phyloP scores from a whole-genome alignment of 2,113 vertebrate species.

The Fukomys damarensis region DNA sequence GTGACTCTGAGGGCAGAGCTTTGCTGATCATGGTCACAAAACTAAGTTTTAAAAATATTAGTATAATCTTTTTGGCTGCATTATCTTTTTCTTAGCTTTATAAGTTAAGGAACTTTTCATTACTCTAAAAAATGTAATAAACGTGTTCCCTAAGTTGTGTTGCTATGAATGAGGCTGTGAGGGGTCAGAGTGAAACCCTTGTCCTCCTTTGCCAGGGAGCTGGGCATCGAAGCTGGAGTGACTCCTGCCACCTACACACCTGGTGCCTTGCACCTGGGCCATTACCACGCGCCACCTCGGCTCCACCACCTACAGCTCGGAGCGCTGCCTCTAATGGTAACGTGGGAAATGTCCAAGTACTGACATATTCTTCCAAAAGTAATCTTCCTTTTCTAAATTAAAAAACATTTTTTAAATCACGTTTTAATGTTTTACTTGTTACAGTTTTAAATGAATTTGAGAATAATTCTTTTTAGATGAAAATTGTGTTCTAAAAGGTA shows the following conservation, averaged over 20 bases:
- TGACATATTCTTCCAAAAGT: neutral
- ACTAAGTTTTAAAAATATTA: conserved; percentile 37
- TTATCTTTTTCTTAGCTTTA: conserved; percentile 45
- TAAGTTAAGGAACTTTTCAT: conserved; percentile 35
- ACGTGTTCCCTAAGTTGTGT: neutral
- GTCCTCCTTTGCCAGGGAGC: conserved; percentile 90
- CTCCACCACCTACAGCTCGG: conserved; percentile 97
- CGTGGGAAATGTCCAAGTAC: neutral
- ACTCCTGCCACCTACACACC: conserved; percentile 95
- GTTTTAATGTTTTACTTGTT: neutral
- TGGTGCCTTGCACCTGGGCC: conserved; percentile 95
- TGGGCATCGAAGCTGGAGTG: conserved; percentile 97
- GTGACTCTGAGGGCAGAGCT: neutral
- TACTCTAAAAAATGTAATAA: neutral
- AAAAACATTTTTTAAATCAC: neutral
- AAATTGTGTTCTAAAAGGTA: conserved; percentile 7
- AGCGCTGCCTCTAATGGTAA: conserved; percentile 96
- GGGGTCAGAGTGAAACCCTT: conserved; percentile 13
- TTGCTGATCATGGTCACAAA: neutral
- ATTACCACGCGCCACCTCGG: conserved; percentile 96
- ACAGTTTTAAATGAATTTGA: conserved; percentile 31
- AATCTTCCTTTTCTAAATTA: conserved; percentile 30
- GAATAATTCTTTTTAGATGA: conserved; percentile 2
- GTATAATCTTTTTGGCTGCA: neutral
- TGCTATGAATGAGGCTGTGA: neutral